Percentiles rank a stretch among this genome's conserved stretches.
Conservation (phyloP, 2,797 vertebrate species). For the Borostomias antarcticus region DNA sequence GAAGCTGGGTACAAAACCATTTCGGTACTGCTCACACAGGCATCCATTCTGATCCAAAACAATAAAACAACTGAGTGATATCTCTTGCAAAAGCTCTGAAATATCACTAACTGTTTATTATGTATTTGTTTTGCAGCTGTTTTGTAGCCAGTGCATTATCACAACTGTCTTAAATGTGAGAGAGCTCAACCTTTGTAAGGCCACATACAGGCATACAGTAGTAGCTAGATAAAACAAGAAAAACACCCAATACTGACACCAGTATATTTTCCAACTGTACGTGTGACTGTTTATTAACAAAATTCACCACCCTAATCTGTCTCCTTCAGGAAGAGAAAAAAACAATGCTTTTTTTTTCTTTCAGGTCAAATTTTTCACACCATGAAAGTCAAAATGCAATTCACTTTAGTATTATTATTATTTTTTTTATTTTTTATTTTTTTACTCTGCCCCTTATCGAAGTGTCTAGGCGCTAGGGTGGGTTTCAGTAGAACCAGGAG, state of each 20-base stretch:
- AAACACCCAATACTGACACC: constrained; percentile 8
- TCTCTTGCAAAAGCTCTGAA: constrained; percentile 11
- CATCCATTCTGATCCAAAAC: constrained; percentile 31
- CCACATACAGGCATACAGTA: not conserved
- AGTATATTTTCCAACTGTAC: not conserved
- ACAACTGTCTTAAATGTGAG: not conserved
- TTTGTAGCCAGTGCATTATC: not conserved
- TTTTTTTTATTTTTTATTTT: too few relatives aligned
- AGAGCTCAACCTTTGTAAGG: not conserved
- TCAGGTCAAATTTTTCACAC: constrained; percentile 35
- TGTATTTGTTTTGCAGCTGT: constrained; percentile 8
- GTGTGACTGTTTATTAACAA: constrained; percentile 12
- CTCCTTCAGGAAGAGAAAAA: constrained; percentile 5
- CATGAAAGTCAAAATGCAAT: constrained; percentile 49
- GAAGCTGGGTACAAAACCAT: constrained; percentile 39
- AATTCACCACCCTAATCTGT: not conserved
- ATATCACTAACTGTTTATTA: constrained; percentile 21
- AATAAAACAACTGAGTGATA: constrained; percentile 21
- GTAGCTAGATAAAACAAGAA: not conserved
- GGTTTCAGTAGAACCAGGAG: constrained; percentile 80
- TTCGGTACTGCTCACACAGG: constrained; percentile 46
- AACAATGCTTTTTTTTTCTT: not conserved
- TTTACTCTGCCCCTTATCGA: constrained; percentile 59
- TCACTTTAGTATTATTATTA: constrained; percentile 55
- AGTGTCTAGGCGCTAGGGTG: constrained; percentile 56